These are phyloP conservation scores for Eira barbara DNA, from an alignment of 2,113 vertebrate species.

Conservation along the genomic window DNA sequence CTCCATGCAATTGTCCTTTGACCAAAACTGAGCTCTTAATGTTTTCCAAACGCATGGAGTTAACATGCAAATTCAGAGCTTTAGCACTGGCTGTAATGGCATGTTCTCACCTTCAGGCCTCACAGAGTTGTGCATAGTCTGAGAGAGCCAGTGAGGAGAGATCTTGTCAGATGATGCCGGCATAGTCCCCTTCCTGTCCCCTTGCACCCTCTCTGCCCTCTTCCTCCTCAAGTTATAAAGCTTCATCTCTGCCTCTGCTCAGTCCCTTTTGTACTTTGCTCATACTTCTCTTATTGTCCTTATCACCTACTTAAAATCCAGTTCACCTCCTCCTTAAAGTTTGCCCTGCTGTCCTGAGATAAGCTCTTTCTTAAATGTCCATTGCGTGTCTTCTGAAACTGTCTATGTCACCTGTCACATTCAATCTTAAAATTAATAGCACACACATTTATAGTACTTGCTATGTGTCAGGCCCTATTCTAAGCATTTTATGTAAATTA, in stretches of 20 bases:
- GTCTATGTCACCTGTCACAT: neutral
- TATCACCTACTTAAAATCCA: neutral
- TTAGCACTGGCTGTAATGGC: neutral
- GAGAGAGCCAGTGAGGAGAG: neutral
- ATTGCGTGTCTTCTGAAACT: neutral
- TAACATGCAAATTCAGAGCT: neutral
- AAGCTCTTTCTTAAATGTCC: neutral
- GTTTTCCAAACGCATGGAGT: neutral
- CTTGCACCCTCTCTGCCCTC: neutral
- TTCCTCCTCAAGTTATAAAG: neutral
- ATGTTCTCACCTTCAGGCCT: neutral
- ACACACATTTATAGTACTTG: neutral
- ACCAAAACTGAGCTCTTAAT: neutral
- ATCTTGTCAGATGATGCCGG: too few relatives aligned
- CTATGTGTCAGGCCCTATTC: neutral
- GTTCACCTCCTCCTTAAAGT: neutral
- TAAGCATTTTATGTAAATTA: neutral
- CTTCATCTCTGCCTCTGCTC: neutral
- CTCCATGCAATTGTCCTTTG: neutral
- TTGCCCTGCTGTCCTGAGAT: neutral
- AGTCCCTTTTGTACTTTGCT: neutral
- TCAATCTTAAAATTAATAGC: neutral
- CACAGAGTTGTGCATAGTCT: neutral
- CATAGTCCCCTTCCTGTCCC: fast-evolving
- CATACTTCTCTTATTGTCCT: neutral